Base-by-base conservation (phyloP, 2,113 vertebrate species). In the Ctenodactylus gundi region DNA sequence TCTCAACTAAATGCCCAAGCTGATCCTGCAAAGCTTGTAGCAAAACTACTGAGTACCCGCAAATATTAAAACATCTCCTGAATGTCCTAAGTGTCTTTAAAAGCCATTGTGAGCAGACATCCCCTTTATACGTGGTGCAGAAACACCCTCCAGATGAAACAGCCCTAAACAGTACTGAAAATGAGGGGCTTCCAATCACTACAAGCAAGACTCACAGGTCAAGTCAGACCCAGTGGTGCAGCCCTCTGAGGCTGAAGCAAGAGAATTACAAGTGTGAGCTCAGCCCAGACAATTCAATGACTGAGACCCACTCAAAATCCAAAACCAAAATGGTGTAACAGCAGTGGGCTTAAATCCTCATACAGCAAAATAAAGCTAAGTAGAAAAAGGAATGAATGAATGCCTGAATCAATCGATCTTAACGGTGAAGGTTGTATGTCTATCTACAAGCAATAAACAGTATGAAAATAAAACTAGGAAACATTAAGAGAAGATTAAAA, bases 181-280 rank as follows among this genome's bases (percentile, higher is more conserved):
- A 55, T 2, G 0, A 23, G 0, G 36, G 4, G 29, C n/a, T 34
- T 53, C 27, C 13, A 6, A 18, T n/a, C 23, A 21, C 36, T 57
- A 11, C n/a, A 13, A 75, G 49, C 44, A 4, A 55, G 36, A 25
- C 0, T 29, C 31, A 9, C 7, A 23, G 51, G 34, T 36, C n/a
- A n/a, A n/a, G n/a, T n/a, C n/a, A n/a, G n/a, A n/a, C n/a, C n/a
- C n/a, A n/a, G n/a, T n/a, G n/a, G n/a, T n/a, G n/a, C n/a, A n/a
- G n/a, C n/a, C n/a, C n/a, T n/a, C n/a, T n/a, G n/a, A n/a, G n/a
- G n/a, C n/a, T n/a, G n/a, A n/a, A n/a, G n/a, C n/a, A n/a, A n/a
- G n/a, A n/a, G n/a, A n/a, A n/a, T n/a, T n/a, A n/a, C n/a, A n/a
- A n/a, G n/a, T n/a, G n/a, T n/a, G n/a, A n/a, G n/a, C n/a, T n/a